Evolutionary conservation across 2,113 vertebrate species (phyloP).

Genomic region (Notothenia coriiceps): DNA sequence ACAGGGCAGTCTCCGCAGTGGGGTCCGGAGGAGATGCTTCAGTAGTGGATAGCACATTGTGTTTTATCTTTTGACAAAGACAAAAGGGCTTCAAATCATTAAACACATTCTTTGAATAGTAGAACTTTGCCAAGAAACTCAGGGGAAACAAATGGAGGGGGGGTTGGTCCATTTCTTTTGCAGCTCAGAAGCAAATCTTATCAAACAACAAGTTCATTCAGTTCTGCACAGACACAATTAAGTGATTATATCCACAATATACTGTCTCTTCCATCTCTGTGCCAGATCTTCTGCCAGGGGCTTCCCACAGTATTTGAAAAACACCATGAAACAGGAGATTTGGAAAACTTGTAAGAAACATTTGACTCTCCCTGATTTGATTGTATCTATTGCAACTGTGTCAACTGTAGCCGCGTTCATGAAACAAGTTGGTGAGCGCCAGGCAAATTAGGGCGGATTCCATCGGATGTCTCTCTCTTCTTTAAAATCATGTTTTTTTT

Average conservation of each 20-base stretch:
- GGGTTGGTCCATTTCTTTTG: background rate
- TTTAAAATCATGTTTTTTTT: no score
- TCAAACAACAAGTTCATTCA: conserved; percentile 26
- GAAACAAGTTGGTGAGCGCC: background rate
- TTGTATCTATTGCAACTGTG: background rate
- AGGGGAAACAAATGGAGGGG: no score
- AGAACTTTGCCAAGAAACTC: conserved; percentile 6
- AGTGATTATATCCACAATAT: conserved; percentile 28
- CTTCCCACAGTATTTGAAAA: conserved; percentile 40
- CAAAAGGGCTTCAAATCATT: conserved; percentile 12
- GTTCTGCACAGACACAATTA: conserved; percentile 42
- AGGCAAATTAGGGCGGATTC: background rate
- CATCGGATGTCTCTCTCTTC: background rate
- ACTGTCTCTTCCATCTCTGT: conserved; percentile 12
- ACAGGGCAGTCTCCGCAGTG: conserved; percentile 24
- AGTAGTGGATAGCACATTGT: background rate
- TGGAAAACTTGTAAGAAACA: conserved; percentile 46
- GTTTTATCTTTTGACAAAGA: conserved; percentile 8
- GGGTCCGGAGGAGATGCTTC: conserved; percentile 28
- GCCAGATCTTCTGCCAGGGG: conserved; percentile 47
- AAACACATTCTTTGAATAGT: background rate
- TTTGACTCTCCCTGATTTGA: conserved; percentile 34
- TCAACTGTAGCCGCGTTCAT: background rate
- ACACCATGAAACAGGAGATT: conserved; percentile 15
- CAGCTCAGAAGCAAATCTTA: conserved; percentile 22